Percentiles rank a stretch among this genome's conserved stretches.
Evolutionary conservation across 2,888 invertebrate species (phyloP).

Genomic region (Leptinotarsa peninsularis): DNA sequence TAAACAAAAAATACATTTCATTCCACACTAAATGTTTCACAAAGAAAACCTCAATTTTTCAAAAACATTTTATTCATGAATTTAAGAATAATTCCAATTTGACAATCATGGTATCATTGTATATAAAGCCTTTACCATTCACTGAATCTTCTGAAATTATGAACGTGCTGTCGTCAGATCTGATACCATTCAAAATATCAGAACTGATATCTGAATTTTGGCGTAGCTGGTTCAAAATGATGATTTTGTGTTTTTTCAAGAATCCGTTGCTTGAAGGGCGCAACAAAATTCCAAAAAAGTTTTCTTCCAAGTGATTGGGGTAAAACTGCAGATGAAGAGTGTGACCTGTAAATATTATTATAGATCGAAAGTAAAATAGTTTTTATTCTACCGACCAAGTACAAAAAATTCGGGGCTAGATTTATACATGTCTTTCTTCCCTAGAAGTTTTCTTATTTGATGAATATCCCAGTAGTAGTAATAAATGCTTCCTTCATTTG

Average conservation of each 20-base stretch:
- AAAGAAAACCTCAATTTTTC: not conserved
- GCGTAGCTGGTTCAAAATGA: constrained; percentile 50
- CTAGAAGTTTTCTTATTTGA: constrained; percentile 53
- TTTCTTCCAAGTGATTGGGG: constrained; percentile 53
- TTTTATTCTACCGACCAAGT: constrained; percentile 47
- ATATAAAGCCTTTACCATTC: constrained; percentile 65
- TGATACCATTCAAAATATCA: constrained; percentile 52
- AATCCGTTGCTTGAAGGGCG: constrained; percentile 51
- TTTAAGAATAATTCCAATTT: constrained; percentile 70
- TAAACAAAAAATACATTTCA: not conserved
- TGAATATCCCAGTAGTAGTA: constrained; percentile 61
- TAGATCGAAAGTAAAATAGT: not conserved
- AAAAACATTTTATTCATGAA: constrained; percentile 35
- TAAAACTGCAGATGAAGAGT: constrained; percentile 56
- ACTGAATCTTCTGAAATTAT: constrained; percentile 68
- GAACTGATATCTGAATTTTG: constrained; percentile 46
- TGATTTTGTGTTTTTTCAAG: constrained; percentile 61
- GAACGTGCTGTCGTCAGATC: constrained; percentile 50
- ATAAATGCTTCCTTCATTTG: constrained; percentile 55
- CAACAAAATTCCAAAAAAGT: constrained; percentile 55
- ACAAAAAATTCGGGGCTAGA: constrained; percentile 53
- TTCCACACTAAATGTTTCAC: not conserved
- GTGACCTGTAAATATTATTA: constrained; percentile 56
- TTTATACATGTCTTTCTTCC: constrained; percentile 52
- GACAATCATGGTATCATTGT: constrained; percentile 67